Conservation (phyloP, 1,140 invertebrate genomes). For the Mylabris phalerata region DNA sequence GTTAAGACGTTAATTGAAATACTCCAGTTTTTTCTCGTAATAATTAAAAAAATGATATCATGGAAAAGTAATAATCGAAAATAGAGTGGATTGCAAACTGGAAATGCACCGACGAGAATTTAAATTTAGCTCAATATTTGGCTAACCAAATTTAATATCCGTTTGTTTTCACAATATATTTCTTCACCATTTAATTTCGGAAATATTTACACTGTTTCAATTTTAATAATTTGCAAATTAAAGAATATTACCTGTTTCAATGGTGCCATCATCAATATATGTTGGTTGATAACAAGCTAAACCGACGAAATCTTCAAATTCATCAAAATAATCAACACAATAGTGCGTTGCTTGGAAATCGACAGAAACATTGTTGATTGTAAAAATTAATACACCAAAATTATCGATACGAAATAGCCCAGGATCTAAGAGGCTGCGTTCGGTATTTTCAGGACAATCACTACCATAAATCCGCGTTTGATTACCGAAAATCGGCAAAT, state of each 20-base stretch:
- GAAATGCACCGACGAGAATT: too few relatives aligned
- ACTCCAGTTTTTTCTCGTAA: too few relatives aligned
- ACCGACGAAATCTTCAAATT: neutral
- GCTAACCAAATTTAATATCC: too few relatives aligned
- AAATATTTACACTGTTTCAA: neutral
- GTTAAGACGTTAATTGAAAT: neutral
- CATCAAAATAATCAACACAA: slow-evolving; percentile 4
- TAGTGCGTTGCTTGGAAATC: neutral
- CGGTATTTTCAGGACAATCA: neutral
- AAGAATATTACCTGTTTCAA: neutral
- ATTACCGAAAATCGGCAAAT: neutral
- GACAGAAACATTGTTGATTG: neutral
- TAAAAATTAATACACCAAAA: neutral
- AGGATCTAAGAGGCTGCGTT: too few relatives aligned
- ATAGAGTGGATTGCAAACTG: too few relatives aligned
- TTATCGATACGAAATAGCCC: neutral
- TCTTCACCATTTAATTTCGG: neutral
- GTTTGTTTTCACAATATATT: neutral
- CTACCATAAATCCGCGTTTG: neutral
- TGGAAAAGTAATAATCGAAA: too few relatives aligned
- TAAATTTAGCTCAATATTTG: too few relatives aligned
- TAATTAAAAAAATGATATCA: too few relatives aligned
- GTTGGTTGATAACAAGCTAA: neutral
- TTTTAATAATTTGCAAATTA: neutral
- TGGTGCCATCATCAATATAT: neutral